Evolutionary conservation across 2,888 invertebrate genomes (phyloP).

Genomic region (Theodoxus fluviatilis): DNA sequence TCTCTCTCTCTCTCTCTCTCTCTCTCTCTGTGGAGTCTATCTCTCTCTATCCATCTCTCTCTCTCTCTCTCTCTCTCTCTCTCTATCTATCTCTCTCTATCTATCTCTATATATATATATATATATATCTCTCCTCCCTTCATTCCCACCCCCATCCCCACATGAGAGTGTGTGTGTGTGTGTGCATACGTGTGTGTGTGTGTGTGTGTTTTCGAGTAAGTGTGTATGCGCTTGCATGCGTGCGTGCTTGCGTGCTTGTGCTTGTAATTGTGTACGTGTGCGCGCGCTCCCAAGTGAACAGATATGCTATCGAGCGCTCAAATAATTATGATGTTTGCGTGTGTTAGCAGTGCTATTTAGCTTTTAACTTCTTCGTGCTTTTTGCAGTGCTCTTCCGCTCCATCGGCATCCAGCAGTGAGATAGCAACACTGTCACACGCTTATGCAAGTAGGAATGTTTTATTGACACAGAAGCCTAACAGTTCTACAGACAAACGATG

Average conservation of each 20-base stretch:
- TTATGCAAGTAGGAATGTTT: too few relatives aligned
- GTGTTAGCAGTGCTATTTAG: background rate
- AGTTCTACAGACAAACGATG: too few relatives aligned
- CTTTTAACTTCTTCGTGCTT: background rate
- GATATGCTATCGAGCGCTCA: background rate
- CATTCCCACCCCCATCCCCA: too few relatives aligned
- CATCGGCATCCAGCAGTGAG: background rate
- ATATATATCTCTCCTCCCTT: too few relatives aligned
- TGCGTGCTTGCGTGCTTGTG: slow-evolving; percentile 8
- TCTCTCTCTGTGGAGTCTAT: too few relatives aligned
- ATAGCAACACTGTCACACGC: background rate
- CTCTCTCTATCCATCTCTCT: too few relatives aligned
- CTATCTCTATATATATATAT: background rate
- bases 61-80: slow-evolving; percentile 14
- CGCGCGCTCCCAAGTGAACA: background rate
- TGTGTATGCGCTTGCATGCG: background rate
- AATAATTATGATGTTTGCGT: background rate
- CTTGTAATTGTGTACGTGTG: background rate
- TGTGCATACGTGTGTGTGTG: background rate
- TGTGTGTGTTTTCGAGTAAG: background rate
- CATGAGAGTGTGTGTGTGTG: background rate
- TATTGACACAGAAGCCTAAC: too few relatives aligned
- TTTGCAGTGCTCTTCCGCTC: background rate
- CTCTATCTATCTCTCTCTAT: background rate
- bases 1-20: background rate